phyloP scores from a whole-genome alignment of 2,797 vertebrate species.

The Nyctibius grandis region DNA sequence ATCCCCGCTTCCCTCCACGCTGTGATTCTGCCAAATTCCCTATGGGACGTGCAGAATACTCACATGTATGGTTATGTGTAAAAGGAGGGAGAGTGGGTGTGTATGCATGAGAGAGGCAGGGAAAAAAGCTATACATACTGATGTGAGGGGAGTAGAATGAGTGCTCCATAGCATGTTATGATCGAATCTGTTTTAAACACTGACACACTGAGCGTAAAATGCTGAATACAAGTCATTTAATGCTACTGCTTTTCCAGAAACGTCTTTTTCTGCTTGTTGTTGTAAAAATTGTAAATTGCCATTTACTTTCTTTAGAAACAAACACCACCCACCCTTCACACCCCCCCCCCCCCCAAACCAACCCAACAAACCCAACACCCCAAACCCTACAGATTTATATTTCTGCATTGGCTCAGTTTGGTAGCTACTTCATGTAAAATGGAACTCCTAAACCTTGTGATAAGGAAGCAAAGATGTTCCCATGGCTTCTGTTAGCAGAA shows the following conservation, averaged over 20 bases:
- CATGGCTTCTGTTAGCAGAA: not conserved
- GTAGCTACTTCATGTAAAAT: not conserved
- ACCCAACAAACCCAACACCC: not conserved
- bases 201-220: not conserved
- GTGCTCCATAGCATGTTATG: not conserved
- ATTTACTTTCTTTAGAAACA: not conserved
- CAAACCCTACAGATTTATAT: not conserved
- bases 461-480: not conserved
- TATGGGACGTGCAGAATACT: not conserved
- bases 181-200: not conserved
- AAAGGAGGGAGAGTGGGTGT: not conserved
- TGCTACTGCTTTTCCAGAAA: not conserved
- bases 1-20: not conserved
- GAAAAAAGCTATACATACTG: not conserved
- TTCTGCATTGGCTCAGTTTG: not conserved
- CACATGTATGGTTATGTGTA: not conserved
- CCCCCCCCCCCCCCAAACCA: not conserved
- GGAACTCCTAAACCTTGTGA: not conserved
- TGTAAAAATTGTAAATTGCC: not conserved
- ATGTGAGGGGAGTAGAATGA: not conserved
- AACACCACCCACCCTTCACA: rapidly evolving
- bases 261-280: not conserved
- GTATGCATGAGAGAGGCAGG: not conserved
- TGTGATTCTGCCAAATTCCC: not conserved
- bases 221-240: not conserved